These are phyloP conservation scores for Hydropsyche tenuis DNA, from an alignment of 1,140 invertebrate species.

Conservation along the genomic window DNA sequence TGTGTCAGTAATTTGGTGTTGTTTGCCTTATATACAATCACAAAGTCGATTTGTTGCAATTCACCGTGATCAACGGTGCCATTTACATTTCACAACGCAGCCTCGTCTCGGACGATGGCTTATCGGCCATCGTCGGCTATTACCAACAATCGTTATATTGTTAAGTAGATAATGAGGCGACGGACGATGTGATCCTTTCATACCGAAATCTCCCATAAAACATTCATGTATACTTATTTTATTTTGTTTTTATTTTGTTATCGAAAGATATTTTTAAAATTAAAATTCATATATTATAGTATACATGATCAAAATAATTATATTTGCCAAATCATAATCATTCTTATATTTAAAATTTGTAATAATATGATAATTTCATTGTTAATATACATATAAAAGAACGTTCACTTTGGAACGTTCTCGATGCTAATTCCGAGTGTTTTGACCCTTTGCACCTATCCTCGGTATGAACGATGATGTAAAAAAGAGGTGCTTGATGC, in stretches of 20 bases:
- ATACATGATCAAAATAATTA: too few relatives aligned
- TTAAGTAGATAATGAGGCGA: slow-evolving; percentile 43
- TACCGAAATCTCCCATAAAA: neutral
- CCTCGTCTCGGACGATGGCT: slow-evolving; percentile 38
- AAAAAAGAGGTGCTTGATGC: slow-evolving; percentile 44
- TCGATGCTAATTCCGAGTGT: too few relatives aligned
- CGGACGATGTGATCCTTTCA: slow-evolving; percentile 35
- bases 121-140: slow-evolving; percentile 37
- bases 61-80: neutral
- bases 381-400: neutral
- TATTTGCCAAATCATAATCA: too few relatives aligned
- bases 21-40: neutral
- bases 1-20: neutral
- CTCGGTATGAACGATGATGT: slow-evolving; percentile 12
- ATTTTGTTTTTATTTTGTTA: too few relatives aligned
- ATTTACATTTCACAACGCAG: slow-evolving; percentile 43
- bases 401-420: too few relatives aligned
- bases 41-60: neutral
- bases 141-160: slow-evolving; percentile 39
- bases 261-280: too few relatives aligned
- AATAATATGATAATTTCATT: neutral
- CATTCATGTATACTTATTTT: too few relatives aligned
- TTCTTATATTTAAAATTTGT: too few relatives aligned
- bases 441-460: neutral
- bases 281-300: too few relatives aligned